Conservation (phyloP, 2,888 invertebrate species). For the Amphipoea oculea region DNA sequence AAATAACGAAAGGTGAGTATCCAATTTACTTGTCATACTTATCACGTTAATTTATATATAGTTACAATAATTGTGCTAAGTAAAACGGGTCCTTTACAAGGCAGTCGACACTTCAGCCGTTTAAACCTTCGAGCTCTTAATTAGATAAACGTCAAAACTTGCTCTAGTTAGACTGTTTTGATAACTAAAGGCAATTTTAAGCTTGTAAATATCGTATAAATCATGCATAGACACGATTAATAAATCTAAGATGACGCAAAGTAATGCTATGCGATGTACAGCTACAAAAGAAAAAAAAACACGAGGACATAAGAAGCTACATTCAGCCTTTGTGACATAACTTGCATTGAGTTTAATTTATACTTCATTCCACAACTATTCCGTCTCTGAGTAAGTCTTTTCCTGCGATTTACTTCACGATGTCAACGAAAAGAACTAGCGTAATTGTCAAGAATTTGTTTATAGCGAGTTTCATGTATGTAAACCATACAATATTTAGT, state of each 20-base stretch:
- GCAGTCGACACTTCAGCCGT: neutral
- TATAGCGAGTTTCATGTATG: neutral
- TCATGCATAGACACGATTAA: neutral
- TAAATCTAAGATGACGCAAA: neutral
- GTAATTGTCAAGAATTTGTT: neutral
- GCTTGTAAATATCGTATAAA: neutral
- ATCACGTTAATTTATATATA: neutral
- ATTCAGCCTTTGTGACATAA: neutral
- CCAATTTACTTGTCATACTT: neutral
- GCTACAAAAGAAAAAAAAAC: neutral
- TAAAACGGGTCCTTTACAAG: neutral
- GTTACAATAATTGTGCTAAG: neutral
- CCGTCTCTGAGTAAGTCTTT: neutral
- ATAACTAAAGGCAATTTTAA: neutral
- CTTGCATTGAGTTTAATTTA: neutral
- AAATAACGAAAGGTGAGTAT: neutral
- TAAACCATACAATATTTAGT: neutral
- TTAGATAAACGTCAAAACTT: neutral
- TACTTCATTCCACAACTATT: slow-evolving; percentile 21
- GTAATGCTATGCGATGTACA: neutral
- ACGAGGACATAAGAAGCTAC: neutral
- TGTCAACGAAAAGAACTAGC: neutral
- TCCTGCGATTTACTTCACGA: neutral
- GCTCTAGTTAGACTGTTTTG: too few relatives aligned
- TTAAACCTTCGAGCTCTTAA: neutral